These are phyloP conservation scores for Kryphioiulus occultus DNA, from an alignment of 2,888 invertebrate species.

Conservation along the genomic window DNA sequence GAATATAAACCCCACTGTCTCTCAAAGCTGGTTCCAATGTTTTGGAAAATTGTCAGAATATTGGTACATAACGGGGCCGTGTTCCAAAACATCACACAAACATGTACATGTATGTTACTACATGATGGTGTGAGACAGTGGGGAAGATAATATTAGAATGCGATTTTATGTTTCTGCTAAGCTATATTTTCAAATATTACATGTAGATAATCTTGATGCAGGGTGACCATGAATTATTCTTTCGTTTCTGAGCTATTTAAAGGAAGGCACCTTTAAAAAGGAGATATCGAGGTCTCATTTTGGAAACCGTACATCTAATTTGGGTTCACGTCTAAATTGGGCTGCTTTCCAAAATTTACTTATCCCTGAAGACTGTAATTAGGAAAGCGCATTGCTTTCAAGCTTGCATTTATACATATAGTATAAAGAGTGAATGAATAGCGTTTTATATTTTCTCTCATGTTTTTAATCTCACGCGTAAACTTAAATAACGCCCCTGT, in stretches of 20 bases:
- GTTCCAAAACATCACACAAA: too few species aligned
- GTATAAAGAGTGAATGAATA: too few species aligned
- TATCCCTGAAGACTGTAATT: not conserved
- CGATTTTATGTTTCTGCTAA: too few species aligned
- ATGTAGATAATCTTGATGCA: not conserved
- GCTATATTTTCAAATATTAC: too few species aligned
- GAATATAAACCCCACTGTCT: too few species aligned
- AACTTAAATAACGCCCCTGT: not conserved
- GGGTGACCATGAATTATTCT: constrained; percentile 11
- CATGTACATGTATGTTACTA: too few species aligned
- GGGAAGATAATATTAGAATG: too few species aligned
- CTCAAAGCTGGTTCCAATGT: too few species aligned
- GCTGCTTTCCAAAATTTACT: not conserved
- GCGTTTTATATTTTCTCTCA: not conserved
- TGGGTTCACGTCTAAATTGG: not conserved
- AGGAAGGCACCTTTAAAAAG: not conserved
- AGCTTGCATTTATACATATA: too few species aligned
- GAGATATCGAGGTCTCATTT: not conserved
- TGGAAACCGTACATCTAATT: not conserved
- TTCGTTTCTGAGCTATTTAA: not conserved
- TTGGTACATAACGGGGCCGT: too few species aligned
- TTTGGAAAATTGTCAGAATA: too few species aligned
- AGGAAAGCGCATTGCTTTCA: not conserved
- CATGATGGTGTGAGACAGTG: too few species aligned
- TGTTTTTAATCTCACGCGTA: not conserved